Evolutionary conservation across 2,113 vertebrate species (phyloP).

Genomic region (Spea multiplicata): DNA sequence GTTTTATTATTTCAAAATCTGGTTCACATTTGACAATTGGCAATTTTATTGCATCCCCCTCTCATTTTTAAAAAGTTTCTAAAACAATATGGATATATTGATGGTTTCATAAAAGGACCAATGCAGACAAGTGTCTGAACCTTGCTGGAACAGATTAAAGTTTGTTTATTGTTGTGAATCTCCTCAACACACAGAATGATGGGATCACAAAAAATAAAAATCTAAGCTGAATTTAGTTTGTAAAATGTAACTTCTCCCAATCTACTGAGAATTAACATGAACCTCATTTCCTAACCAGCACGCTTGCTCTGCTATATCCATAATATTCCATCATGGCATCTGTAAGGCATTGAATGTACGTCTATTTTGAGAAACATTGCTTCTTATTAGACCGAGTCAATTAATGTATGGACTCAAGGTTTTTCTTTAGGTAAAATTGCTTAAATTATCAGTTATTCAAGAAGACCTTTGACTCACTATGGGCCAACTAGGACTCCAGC

Average conservation of each 20-base stretch:
- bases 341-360: too few relatives aligned
- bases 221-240: background rate
- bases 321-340: too few relatives aligned
- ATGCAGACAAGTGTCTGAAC: conserved; percentile 5
- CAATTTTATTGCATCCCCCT: conserved; percentile 54
- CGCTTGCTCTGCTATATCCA: too few relatives aligned
- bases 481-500: too few relatives aligned
- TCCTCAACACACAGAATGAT: background rate
- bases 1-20: conserved; percentile 54
- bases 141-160: background rate
- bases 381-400: too few relatives aligned
- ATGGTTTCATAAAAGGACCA: conserved; percentile 1
- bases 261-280: background rate
- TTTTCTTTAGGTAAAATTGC: too few relatives aligned
- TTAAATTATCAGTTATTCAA: too few relatives aligned
- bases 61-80: conserved; percentile 54
- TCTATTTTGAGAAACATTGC: too few relatives aligned
- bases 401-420: too few relatives aligned
- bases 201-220: background rate
- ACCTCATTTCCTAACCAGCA: too few relatives aligned
- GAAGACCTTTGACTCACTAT: too few relatives aligned
- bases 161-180: background rate
- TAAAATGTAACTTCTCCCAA: background rate
- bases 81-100: conserved; percentile 41
- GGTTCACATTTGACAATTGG: conserved; percentile 58